These are phyloP conservation scores for Tangara arthus DNA, from an alignment of 2,797 vertebrate genomes.

Conservation along the genomic window DNA sequence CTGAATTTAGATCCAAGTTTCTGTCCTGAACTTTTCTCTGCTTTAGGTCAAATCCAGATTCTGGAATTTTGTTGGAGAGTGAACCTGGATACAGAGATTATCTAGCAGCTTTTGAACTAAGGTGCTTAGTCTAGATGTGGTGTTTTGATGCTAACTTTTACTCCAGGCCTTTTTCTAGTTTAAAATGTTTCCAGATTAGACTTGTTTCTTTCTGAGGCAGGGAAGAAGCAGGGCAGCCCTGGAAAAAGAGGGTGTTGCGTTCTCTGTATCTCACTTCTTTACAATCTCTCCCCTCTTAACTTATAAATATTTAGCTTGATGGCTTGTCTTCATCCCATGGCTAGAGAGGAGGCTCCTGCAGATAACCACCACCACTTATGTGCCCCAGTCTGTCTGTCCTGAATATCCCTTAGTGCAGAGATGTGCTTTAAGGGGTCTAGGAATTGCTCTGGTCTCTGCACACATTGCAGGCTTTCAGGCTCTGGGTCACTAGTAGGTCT, in stretches of 20 bases:
- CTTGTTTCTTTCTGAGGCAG: neutral
- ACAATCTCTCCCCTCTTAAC: neutral
- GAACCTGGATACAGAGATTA: neutral
- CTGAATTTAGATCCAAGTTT: neutral
- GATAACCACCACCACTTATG: neutral
- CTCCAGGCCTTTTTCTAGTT: neutral
- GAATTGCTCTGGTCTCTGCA: neutral
- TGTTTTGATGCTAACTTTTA: neutral
- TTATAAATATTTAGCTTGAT: neutral
- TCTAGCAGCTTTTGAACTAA: neutral
- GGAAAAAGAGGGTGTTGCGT: neutral
- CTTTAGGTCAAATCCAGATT: neutral
- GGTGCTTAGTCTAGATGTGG: neutral
- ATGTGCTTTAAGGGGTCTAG: neutral
- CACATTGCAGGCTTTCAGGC: fast-evolving
- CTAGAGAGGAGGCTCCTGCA: neutral
- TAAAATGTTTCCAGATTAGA: neutral
- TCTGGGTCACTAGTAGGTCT: neutral
- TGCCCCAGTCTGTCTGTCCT: neutral
- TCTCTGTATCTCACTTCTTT: neutral
- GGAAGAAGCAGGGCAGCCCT: neutral
- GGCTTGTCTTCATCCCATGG: neutral
- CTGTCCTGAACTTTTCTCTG: neutral
- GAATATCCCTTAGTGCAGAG: neutral
- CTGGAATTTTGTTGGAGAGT: neutral